Base-by-base conservation (phyloP, 2,888 invertebrate genomes). In the Parthenolecanium corni region DNA sequence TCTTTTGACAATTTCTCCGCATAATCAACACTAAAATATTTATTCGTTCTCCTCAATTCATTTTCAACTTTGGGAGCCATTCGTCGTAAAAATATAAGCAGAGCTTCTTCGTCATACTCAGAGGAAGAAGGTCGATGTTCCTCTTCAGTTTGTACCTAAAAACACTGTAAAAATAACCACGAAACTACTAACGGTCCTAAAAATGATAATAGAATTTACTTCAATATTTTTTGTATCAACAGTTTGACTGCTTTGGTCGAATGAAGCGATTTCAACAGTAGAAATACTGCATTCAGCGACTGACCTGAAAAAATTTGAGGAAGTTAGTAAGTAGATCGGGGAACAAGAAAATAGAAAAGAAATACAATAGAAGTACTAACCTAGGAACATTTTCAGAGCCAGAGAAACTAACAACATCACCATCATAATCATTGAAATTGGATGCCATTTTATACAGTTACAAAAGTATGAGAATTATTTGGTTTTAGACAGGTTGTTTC, bases 41-140 rank as follows among this genome's bases (percentile, higher is more conserved):
- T 49, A n/a, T 38, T 61, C 18, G 20, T 36, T 40, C 49, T 61
- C 38, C 61, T 47, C 21, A 61, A 40, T 16, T 61, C 61, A 20
- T 38, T 21, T 51, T 61, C 61, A 14, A 61, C 51, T 40, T 51
- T 61, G 14, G 61, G 61, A 38, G 61, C 61, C 20, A 61, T 49
- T 40, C 38, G 49, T 20, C 61, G 31, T 51, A 61, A 49, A 24
- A 61, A 61, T 16, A 49, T 51, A 21, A 61, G 38, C 5, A 61
- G 18, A 38, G 61, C 61, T 3, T 1, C 38, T 1, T 61, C 51
- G 38, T 61, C 61, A 11, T 49, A 23, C 18, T 47, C 1, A 3
- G 51, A 6, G 1, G 25, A 16, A 12, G 20, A 36, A 2, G 24
- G 23, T 5, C 20, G 4, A 40, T 3, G 3, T 21, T 18, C 18